phyloP scores from a whole-genome alignment of 2,888 invertebrate genomes.

The Spialia ferax region DNA sequence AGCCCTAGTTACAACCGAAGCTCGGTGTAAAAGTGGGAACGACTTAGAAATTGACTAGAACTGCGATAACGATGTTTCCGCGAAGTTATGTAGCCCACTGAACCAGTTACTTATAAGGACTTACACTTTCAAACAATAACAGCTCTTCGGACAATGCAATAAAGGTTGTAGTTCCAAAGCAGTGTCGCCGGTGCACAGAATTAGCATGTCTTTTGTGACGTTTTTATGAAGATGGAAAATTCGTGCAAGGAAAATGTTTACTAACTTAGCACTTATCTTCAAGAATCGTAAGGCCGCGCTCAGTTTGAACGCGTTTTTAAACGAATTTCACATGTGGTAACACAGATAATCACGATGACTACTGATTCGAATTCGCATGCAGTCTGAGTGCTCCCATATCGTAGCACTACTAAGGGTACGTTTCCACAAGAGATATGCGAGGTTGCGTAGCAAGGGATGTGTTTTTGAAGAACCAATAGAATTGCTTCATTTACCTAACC shows the following conservation, averaged over 20 bases:
- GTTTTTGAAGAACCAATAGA: too few species aligned
- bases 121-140: conserved; percentile 3
- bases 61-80: conserved; percentile 36
- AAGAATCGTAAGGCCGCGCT: too few species aligned
- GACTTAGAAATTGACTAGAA: conserved; percentile 34
- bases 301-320: too few species aligned
- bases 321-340: too few species aligned
- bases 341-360: too few species aligned
- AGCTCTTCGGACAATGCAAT: conserved; percentile 3
- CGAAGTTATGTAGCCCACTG: conserved; percentile 26
- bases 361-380: too few species aligned
- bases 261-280: too few species aligned
- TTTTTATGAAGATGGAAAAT: conserved; percentile 31
- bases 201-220: conserved; percentile 31
- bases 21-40: conserved; percentile 26
- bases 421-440: too few species aligned
- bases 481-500: too few species aligned
- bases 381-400: too few species aligned
- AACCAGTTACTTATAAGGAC: conserved; percentile 26
- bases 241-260: conserved; percentile 5
- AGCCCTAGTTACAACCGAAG: conserved; percentile 24
- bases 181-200: conserved; percentile 1
- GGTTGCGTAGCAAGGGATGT: too few species aligned
- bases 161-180: not conserved
- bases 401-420: too few species aligned